Conservation (phyloP, 2,888 invertebrate species). For the Harpagoxenus sublaevis region DNA sequence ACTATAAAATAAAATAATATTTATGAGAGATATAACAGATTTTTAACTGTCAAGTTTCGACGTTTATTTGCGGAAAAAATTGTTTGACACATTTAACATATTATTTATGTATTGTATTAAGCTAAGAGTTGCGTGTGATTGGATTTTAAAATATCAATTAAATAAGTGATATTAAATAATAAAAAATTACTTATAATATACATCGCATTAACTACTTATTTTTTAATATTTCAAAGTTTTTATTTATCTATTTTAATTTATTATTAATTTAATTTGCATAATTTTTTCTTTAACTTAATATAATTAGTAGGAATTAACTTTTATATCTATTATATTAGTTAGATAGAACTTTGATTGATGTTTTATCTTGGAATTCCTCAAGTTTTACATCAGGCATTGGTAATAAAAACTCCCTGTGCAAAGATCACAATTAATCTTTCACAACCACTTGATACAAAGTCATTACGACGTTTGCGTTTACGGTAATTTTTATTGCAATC, state of each 20-base stretch:
- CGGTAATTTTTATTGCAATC: slow-evolving; percentile 17
- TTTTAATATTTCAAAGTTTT: neutral
- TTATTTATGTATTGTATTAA: neutral
- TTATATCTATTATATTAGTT: neutral
- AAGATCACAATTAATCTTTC: slow-evolving; percentile 24
- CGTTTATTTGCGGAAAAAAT: neutral
- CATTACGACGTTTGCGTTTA: slow-evolving; percentile 1
- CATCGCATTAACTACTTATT: neutral
- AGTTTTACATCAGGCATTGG: slow-evolving; percentile 1
- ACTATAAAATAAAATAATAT: neutral
- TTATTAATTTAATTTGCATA: neutral
- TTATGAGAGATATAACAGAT: neutral
- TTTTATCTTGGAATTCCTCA: neutral
- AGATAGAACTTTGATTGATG: neutral
- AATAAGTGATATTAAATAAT: neutral
- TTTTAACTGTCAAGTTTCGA: neutral
- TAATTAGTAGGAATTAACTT: neutral
- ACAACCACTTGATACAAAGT: slow-evolving; percentile 17
- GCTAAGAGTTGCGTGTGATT: neutral
- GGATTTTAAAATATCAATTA: neutral
- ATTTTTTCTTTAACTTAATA: neutral
- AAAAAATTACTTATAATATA: neutral
- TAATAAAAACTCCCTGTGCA: neutral
- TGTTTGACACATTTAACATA: neutral
- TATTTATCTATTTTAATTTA: neutral